Evolutionary conservation across 2,888 invertebrate species (phyloP), one percentile per base, ranked within the genome.

Genomic region (Parascotia fuliginaria): DNA sequence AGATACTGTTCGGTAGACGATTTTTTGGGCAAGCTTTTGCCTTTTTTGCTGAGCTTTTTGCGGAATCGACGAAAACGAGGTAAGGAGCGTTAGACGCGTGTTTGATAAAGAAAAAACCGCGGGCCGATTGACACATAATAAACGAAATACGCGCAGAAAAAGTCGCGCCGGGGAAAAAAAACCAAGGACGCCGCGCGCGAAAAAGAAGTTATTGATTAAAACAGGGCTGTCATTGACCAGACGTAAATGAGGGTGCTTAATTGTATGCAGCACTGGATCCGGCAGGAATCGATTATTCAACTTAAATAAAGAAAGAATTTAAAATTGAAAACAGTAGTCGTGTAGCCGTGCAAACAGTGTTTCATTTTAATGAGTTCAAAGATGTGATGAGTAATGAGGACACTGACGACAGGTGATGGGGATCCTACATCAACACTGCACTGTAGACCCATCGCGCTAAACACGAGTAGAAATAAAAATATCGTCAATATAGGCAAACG

Each of bases 201-300:
- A 92, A 90, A 92, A 92, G 91, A 92, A 92, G 84, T 91, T 92
- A 92, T 92, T 91, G 92, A 92, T 92, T 92, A 90, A 91, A 91
- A 83, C 82, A 85, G 85, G 86, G 88, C 88, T 91, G 91, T 89
- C 92, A 91, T 85, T 91, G 91, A 91, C 92, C 91, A 90, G 87
- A 89, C 88, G 84, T 79, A 92, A 92, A 91, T 92, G 89, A 90
- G 91, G 92, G 90, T 85, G 87, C 78, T 83, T 91, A 90, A 92
- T 91, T 84, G 87, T 89, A 92, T 92, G 91, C 92, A 87, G 78
- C 67, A 75, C 74, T 70, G 81, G 80, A 82, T 79, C 77, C 75
- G 76, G 75, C 74, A 66, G 70, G 75, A 73, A 82, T 81, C 82
- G 83, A 83, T 82, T 72, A 73, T 79, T 77, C 68, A 64, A 69